Evolutionary conservation across 2,888 invertebrate species (phyloP), one percentile per base, ranked within the genome.

Genomic region (Diaphora mendica): DNA sequence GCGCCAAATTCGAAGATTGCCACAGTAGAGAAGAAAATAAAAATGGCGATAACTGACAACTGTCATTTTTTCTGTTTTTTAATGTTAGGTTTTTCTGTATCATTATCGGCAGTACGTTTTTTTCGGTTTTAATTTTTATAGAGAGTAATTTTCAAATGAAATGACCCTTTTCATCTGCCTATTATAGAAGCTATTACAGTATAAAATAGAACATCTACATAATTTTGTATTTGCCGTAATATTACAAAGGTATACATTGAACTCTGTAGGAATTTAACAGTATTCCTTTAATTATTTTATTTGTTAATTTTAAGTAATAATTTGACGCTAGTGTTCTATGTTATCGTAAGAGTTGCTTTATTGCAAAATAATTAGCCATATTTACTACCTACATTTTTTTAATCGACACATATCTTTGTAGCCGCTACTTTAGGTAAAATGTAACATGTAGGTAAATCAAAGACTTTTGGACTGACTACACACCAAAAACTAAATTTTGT

Each of bases 1-100:
- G 98, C 11, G 98, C 98, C 51, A 97, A 97, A 89, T 97, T 98
- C 79, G 97, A 97, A 83, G 93, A 93, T 44, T 88, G 91, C 0
- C 88, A 87, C 4, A 91, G 91, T 23, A 84, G 72, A 48, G 78
- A 78, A 17, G 81, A 82, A 23, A 81, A 80, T 70, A 85, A 87
- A 71, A 87, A 86, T 68, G 73, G 79, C 55, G 78, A 75, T 71
- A 85, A 86, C 73, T 84, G 77, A 82, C 72, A 70, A 33, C 68
- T 70, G 35, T 65, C 8, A 73, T 13, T 65, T 35, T 42, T 51
- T 30, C 59, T 17, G 71, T 77, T 77, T 33, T 59, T 44, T 67
- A 76, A 74, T 67, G 72, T 76, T 74, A 81, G 81, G 1, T 73
- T 66, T 77, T 82, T 51, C 30, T 76, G 68, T 30, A 62, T 30